Evolutionary conservation across 2,113 vertebrate species (phyloP).

Genomic region (Lophotis ruficrista): DNA sequence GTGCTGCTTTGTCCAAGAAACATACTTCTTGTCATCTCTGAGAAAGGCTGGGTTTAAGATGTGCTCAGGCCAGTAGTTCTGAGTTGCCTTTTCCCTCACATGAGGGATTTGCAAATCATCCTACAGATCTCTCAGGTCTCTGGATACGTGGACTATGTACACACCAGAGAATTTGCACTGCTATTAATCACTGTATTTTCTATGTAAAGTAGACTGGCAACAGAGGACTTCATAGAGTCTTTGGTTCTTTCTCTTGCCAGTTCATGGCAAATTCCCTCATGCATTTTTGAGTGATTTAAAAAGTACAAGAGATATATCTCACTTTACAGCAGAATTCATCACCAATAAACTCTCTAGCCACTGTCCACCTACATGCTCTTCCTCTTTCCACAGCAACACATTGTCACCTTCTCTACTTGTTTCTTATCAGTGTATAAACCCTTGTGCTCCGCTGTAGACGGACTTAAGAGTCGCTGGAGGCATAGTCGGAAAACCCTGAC

Average conservation of each 20-base stretch:
- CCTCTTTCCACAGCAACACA: not conserved
- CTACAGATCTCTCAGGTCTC: not conserved
- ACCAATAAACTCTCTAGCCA: not conserved
- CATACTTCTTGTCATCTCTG: rapidly evolving
- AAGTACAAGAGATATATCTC: not conserved
- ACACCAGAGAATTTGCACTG: not conserved
- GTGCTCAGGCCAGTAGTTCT: not conserved
- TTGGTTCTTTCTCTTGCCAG: not conserved
- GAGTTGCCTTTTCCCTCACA: not conserved
- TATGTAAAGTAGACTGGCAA: not conserved
- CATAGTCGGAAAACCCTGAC: not conserved
- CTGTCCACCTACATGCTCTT: not conserved
- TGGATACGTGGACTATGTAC: not conserved
- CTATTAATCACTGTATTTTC: not conserved
- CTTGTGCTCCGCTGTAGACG: not conserved
- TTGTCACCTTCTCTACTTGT: not conserved
- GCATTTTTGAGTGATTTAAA: not conserved
- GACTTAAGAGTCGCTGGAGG: not conserved
- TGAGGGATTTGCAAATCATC: not conserved
- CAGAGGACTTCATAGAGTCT: not conserved
- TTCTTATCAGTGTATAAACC: not conserved
- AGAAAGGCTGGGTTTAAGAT: not conserved
- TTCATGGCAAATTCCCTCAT: not conserved
- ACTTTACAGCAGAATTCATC: not conserved
- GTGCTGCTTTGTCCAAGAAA: not conserved